Conservation (phyloP, 1,140 invertebrate genomes). For the Diabrotica undecimpunctata region DNA sequence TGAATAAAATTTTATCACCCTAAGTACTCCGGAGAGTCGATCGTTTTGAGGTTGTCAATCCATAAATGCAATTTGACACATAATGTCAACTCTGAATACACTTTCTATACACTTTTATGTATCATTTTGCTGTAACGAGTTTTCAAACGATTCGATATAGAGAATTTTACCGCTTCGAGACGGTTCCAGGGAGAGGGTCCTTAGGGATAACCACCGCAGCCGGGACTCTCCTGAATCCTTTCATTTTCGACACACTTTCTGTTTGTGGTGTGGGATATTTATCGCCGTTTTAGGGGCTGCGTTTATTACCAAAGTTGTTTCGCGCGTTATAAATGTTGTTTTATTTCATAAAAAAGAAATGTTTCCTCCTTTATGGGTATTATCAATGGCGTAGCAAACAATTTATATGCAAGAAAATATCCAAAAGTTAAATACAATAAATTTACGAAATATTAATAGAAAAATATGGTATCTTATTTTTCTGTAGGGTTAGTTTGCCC, state of each 20-base stretch:
- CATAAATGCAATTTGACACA: not conserved
- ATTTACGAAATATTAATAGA: too few relatives aligned
- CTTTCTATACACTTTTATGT: not conserved
- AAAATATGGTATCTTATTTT: too few relatives aligned
- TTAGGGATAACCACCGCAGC: not conserved
- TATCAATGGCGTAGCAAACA: too few relatives aligned
- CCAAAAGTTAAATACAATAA: too few relatives aligned
- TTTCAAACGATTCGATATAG: conserved; percentile 1
- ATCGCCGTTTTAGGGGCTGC: not conserved
- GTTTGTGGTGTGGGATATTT: conserved; percentile 1
- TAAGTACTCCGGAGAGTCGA: too few relatives aligned
- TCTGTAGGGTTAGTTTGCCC: too few relatives aligned
- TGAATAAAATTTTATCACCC: too few relatives aligned
- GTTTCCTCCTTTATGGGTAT: too few relatives aligned
- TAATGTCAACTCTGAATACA: not conserved
- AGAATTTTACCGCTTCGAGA: not conserved
- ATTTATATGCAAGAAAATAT: too few relatives aligned
- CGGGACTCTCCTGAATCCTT: not conserved
- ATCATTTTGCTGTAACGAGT: not conserved
- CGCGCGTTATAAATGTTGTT: too few relatives aligned
- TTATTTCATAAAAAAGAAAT: too few relatives aligned
- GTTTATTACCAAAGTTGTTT: not conserved
- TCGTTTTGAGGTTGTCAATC: not conserved
- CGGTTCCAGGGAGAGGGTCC: not conserved
- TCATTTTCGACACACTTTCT: not conserved